These are phyloP conservation scores for Anastatus disparis DNA, from an alignment of 1,140 invertebrate genomes.

Conservation along the genomic window DNA sequence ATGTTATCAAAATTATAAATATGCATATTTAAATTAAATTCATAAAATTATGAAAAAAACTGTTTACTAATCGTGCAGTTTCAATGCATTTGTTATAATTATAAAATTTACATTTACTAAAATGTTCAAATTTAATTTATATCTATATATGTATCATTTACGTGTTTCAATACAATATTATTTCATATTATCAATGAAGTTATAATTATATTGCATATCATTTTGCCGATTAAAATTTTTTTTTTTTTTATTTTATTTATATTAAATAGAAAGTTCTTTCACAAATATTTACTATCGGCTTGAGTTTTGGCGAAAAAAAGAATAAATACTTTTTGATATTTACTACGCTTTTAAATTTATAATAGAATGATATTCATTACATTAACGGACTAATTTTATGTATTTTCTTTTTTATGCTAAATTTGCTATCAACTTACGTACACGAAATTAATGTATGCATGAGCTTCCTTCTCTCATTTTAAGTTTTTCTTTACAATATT, in stretches of 20 bases:
- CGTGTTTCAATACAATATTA: conserved; percentile 6
- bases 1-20: too few species aligned
- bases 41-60: not conserved
- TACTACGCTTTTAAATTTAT: not conserved
- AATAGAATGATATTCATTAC: not conserved
- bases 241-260: conserved; percentile 1
- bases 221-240: conserved; percentile 5
- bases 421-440: not conserved
- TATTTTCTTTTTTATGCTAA: not conserved
- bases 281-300: not conserved
- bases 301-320: not conserved
- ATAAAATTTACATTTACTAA: too few species aligned
- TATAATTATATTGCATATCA: not conserved
- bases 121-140: conserved; percentile 25
- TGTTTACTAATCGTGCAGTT: conserved; percentile 2
- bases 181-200: conserved; percentile 11
- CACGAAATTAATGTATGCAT: conserved; percentile 31
- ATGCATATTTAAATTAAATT: not conserved
- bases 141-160: conserved; percentile 20
- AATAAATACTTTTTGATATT: not conserved
- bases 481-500: conserved; percentile 24
- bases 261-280: conserved; percentile 1
- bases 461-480: conserved; percentile 26
- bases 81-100: conserved; percentile 18
- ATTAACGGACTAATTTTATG: not conserved